phyloP scores from a whole-genome alignment of 2,888 invertebrate genomes.

The Azorinus chamasolen region DNA sequence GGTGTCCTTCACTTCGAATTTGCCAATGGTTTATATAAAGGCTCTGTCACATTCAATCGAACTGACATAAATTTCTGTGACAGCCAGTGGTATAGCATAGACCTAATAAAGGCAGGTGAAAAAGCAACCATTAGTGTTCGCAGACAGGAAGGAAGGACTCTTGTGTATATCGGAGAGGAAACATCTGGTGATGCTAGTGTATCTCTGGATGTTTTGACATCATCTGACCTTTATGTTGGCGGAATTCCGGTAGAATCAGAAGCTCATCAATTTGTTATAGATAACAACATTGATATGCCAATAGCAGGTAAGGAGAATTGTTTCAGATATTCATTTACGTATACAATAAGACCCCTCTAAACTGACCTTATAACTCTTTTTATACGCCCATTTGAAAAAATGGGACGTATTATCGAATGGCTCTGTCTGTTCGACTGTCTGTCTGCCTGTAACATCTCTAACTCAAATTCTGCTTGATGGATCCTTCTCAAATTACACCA shows the following conservation, averaged over 20 bases:
- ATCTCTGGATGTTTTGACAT: conserved; percentile 62
- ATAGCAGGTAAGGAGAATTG: conserved; percentile 70
- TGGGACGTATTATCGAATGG: too few species aligned
- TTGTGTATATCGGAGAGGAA: conserved; percentile 38
- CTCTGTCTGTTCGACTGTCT: too few species aligned
- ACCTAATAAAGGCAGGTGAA: conserved; percentile 70
- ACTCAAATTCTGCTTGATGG: too few species aligned
- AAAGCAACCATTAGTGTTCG: conserved; percentile 69
- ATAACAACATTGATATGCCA: conserved; percentile 71
- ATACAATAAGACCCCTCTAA: too few species aligned
- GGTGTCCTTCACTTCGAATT: conserved; percentile 79
- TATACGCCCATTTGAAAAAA: too few species aligned
- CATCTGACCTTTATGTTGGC: conserved; percentile 79
- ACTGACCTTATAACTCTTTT: too few species aligned
- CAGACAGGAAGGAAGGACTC: background rate
- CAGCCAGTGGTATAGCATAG: conserved; percentile 76
- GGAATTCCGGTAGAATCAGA: conserved; percentile 78
- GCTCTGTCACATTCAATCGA: conserved; percentile 67
- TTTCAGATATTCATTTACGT: too few species aligned
- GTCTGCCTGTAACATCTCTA: too few species aligned
- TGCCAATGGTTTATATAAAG: conserved; percentile 65
- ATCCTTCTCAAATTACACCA: too few species aligned
- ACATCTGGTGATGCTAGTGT: conserved; percentile 67
- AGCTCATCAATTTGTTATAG: conserved; percentile 68
- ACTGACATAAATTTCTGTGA: conserved; percentile 75